Percentiles rank a stretch among this genome's conserved stretches.
Evolutionary conservation across 2,888 invertebrate species (phyloP).

Genomic region (Dorcus hopei): DNA sequence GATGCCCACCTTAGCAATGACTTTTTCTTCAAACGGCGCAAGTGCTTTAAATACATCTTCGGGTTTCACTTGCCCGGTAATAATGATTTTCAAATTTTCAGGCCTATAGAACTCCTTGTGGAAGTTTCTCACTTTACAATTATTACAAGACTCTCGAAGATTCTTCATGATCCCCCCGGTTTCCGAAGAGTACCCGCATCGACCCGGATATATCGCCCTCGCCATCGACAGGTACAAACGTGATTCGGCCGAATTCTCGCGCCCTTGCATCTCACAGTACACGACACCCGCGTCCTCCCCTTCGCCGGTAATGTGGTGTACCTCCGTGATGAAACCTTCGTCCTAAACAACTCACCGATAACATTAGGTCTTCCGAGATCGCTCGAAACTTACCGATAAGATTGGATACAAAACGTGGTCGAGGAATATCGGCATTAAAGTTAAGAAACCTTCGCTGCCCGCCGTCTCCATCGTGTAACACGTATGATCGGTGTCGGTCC

Average conservation of each 20-base stretch:
- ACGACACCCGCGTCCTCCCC: conserved; percentile 92
- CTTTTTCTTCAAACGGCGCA: conserved; percentile 71
- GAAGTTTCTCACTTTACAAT: conserved; percentile 67
- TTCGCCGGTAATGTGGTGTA: conserved; percentile 84
- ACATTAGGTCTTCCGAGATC: not conserved
- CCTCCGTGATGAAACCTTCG: conserved; percentile 81
- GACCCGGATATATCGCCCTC: conserved; percentile 73
- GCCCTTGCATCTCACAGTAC: conserved; percentile 93
- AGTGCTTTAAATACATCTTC: conserved; percentile 73
- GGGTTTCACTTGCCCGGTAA: conserved; percentile 77
- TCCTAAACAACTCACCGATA: conserved; percentile 54
- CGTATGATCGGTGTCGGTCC: conserved; percentile 85
- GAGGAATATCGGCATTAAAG: conserved; percentile 84
- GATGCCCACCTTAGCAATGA: conserved; percentile 58
- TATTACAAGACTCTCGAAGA: conserved; percentile 74
- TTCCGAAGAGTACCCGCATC: conserved; percentile 79
- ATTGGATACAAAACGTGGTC: conserved; percentile 87
- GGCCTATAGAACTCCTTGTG: conserved; percentile 86
- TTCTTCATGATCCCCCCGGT: conserved; percentile 85
- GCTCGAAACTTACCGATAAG: conserved; percentile 56
- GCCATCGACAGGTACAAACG: conserved; percentile 64
- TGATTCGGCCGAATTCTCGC: conserved; percentile 77
- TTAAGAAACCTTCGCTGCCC: conserved; percentile 81
- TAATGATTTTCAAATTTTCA: conserved; percentile 80
- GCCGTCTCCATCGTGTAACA: conserved; percentile 88